These are phyloP conservation scores for Drosophila orosa DNA, from an alignment of 1,140 invertebrate genomes.

Conservation along the genomic window DNA sequence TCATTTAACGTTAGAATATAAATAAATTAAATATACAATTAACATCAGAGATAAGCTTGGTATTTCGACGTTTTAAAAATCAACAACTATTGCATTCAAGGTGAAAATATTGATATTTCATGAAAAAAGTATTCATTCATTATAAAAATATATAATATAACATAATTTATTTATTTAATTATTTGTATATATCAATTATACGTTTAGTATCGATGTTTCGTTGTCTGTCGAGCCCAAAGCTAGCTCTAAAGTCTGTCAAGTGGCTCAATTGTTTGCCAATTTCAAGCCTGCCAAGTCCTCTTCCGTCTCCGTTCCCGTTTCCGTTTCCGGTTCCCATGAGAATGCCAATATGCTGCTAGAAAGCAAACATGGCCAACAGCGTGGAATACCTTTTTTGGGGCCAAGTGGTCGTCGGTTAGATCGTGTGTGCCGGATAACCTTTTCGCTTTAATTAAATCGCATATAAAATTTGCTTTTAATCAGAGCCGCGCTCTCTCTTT, in stretches of 20 bases:
- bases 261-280: neutral
- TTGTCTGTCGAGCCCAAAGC: neutral
- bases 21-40: too few species aligned
- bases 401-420: conserved; percentile 32
- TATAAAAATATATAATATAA: too few species aligned
- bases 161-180: neutral
- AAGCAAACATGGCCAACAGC: conserved; percentile 8
- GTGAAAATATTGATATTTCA: too few species aligned
- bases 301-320: neutral
- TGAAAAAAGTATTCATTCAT: too few species aligned
- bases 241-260: neutral
- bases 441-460: conserved; percentile 44
- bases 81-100: too few species aligned
- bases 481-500: conserved; percentile 32
- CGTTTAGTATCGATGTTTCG: neutral
- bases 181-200: neutral
- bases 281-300: neutral
- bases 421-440: conserved; percentile 37
- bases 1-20: too few species aligned
- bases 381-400: conserved; percentile 39
- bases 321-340: neutral
- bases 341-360: conserved; percentile 1
- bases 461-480: conserved; percentile 42
- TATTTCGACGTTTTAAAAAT: too few species aligned
- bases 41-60: too few species aligned